Percentiles rank a stretch among this genome's conserved stretches.
These are phyloP conservation scores for Scaptodrosophila latifasciaeformis DNA, from an alignment of 2,888 invertebrate species.

Conservation along the genomic window DNA sequence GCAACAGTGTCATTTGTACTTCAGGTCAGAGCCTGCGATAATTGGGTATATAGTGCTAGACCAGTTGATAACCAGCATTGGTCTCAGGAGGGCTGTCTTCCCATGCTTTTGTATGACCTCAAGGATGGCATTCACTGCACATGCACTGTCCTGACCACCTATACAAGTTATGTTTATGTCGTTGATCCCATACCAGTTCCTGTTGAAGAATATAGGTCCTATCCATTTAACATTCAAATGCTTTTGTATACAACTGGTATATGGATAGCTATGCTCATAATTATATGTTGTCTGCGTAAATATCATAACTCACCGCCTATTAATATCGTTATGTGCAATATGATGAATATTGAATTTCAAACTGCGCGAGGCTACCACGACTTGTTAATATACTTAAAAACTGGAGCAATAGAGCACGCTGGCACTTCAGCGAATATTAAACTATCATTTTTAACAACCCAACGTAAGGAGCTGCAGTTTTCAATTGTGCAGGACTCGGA, in stretches of 20 bases:
- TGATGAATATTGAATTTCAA: conserved; percentile 18
- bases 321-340: conserved; percentile 33
- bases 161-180: conserved; percentile 39
- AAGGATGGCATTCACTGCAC: conserved; percentile 22
- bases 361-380: conserved; percentile 34
- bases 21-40: conserved; percentile 43
- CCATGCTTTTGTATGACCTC: conserved; percentile 13
- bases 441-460: background rate
- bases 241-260: background rate
- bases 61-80: conserved; percentile 2
- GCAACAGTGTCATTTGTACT: conserved; percentile 33
- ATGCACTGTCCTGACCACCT: conserved; percentile 39
- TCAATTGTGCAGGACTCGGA: conserved; percentile 40
- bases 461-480: conserved; percentile 17
- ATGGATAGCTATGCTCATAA: background rate
- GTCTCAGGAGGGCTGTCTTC: conserved; percentile 21
- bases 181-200: conserved; percentile 23
- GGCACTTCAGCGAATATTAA: conserved; percentile 40
- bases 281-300: background rate
- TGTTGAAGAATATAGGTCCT: background rate
- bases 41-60: conserved; percentile 31
- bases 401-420: conserved; percentile 40
- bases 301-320: conserved; percentile 9
- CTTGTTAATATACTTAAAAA: conserved; percentile 33
- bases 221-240: background rate